Conservation (phyloP, 2,113 vertebrate species). For the Xiphophorus hellerii region DNA sequence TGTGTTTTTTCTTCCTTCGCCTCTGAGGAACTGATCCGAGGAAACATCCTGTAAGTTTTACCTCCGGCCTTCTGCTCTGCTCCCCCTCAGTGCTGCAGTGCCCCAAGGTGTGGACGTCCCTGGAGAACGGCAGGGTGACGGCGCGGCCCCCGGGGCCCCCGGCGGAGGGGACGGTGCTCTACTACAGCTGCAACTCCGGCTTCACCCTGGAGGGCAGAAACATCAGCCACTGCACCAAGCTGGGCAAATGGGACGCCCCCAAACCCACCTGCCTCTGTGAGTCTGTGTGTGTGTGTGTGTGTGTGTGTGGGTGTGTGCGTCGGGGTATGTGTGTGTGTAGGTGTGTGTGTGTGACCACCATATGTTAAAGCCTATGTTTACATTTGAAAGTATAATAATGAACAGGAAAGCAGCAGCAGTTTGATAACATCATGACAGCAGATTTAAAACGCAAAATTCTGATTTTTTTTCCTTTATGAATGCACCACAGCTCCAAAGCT, state of each 20-base stretch:
- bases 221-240: slow-evolving; percentile 87
- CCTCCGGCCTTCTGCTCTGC: background rate
- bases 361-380: no score
- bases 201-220: slow-evolving; percentile 89
- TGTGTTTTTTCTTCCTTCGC: no score
- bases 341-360: no score
- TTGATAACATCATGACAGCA: no score
- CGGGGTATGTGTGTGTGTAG: slow-evolving; percentile 75
- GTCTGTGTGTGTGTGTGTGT: slow-evolving; percentile 32
- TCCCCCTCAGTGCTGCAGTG: slow-evolving; percentile 85
- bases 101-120: slow-evolving; percentile 86
- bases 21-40: background rate
- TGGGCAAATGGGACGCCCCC: slow-evolving; percentile 89
- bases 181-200: slow-evolving; percentile 88
- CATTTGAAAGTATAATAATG: no score
- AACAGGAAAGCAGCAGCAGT: no score
- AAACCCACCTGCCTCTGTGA: slow-evolving; percentile 92
- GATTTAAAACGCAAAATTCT: no score
- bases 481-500: no score
- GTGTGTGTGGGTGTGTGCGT: no score
- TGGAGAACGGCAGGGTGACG: slow-evolving; percentile 90
- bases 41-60: no score
- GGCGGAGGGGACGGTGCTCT: slow-evolving; percentile 87
- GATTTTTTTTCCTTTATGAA: no score
- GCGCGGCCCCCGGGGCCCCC: slow-evolving; percentile 80